A percentile compares a stretch with the other conserved stretches of the same genome.
Conservation (phyloP, 2,113 vertebrate genomes). For the Mola mola region DNA sequence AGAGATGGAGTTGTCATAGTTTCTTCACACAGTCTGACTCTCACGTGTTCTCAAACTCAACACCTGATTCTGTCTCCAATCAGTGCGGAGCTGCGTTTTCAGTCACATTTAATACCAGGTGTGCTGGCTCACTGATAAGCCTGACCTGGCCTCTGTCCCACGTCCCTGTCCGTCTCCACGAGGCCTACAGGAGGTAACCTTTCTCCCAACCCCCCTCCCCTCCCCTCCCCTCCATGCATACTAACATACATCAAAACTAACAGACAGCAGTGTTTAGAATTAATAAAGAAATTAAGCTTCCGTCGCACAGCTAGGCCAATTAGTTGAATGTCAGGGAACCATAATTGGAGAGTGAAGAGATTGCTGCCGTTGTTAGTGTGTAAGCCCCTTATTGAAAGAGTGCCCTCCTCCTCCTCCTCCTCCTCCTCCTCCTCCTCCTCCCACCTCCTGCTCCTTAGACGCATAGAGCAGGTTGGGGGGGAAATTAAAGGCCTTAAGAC, state of each 20-base stretch:
- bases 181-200: conserved; percentile 59
- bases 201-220: conserved; percentile 68
- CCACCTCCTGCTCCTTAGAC: conserved; percentile 88
- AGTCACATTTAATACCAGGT: conserved; percentile 79
- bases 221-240: conserved; percentile 74
- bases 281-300: conserved; percentile 99
- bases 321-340: conserved; percentile 99
- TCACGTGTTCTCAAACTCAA: neutral
- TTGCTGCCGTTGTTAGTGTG: conserved; percentile 90
- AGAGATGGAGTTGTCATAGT: conserved; percentile 14
- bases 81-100: conserved; percentile 21
- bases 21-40: conserved; percentile 1
- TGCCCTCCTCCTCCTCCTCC: conserved; percentile 79
- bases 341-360: conserved; percentile 97
- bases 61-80: conserved; percentile 41
- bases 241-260: conserved; percentile 91
- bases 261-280: conserved; percentile 82
- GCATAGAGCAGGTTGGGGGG: conserved; percentile 85
- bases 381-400: conserved; percentile 87
- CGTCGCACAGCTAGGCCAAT: conserved; percentile 95
- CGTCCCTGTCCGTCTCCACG: conserved; percentile 68
- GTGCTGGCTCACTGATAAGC: conserved; percentile 83
- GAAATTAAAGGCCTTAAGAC: conserved; percentile 98
- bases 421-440: conserved; percentile 80
- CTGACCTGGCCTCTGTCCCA: conserved; percentile 72